Evolutionary conservation across 2,113 vertebrate species (phyloP).

Genomic region (Oplegnathus fasciatus): DNA sequence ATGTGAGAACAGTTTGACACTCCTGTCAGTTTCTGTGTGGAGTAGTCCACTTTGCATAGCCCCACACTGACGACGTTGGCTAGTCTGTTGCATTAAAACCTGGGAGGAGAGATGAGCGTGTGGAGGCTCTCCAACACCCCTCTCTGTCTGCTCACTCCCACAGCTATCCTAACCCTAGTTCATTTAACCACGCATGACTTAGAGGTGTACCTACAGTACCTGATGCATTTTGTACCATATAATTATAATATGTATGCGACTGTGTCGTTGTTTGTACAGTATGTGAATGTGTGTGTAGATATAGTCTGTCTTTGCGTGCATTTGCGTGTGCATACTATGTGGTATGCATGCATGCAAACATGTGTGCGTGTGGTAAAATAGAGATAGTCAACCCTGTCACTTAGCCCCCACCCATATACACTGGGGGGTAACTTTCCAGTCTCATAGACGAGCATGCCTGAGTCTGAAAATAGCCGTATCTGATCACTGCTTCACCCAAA

Average conservation of each 20-base stretch:
- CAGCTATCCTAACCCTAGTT: background rate
- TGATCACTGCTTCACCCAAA: slow-evolving; percentile 85
- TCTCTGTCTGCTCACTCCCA: background rate
- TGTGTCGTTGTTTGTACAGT: slow-evolving; percentile 10
- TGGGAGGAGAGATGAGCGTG: slow-evolving; percentile 7
- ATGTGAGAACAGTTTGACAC: slow-evolving; percentile 63
- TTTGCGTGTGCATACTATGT: slow-evolving; percentile 14
- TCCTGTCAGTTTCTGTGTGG: slow-evolving; percentile 54
- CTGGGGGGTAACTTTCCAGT: slow-evolving; percentile 82
- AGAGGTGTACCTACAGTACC: slow-evolving; percentile 27
- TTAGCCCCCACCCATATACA: slow-evolving; percentile 75
- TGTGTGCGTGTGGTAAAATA: slow-evolving; percentile 68
- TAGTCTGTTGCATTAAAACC: slow-evolving; percentile 54
- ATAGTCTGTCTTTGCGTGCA: slow-evolving; percentile 17
- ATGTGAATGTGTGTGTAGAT: slow-evolving; percentile 8
- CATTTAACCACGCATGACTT: slow-evolving; percentile 13
- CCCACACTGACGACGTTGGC: slow-evolving; percentile 34
- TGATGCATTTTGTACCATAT: background rate
- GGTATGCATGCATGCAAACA: slow-evolving; percentile 55
- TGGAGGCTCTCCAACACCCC: slow-evolving; percentile 9
- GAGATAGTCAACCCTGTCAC: slow-evolving; percentile 77
- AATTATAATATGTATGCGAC: background rate
- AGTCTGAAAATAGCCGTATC: slow-evolving; percentile 92
- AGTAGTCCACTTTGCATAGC: slow-evolving; percentile 64
- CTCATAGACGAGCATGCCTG: slow-evolving; percentile 82